Evolutionary conservation across 2,797 vertebrate genomes (phyloP), one percentile per base, ranked within the genome.

Genomic region (Neoniphon sammara): DNA sequence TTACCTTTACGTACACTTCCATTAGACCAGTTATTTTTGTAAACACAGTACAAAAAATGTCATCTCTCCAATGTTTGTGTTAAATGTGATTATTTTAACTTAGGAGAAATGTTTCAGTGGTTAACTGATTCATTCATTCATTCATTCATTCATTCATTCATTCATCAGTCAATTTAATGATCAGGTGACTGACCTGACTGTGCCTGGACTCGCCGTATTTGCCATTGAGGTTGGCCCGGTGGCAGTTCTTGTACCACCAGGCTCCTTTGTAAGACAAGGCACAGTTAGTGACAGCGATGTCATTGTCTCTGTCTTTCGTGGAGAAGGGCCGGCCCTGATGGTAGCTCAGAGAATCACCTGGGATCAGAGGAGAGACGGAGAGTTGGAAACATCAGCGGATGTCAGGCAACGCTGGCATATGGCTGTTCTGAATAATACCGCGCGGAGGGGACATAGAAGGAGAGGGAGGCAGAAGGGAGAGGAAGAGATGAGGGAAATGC

Each of bases 201-300:
- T 99, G 98, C 86, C 97, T 94, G 85, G 97, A 98, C 89, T 99
- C 98, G 21, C 97, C 98, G 0, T 98, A 99, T 91, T 99, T 98
- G 83, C 98, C 98, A 0, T 99, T 99, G 90, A 99, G 97, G 91
- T 99, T 99, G 82, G 97, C 98, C 65, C 98, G 94, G 87, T 99
- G 98, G 89, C 98, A 99, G 91, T 99, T 99, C 94, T 99, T 99
- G 39, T 98, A 99, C 98, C 98, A 99, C 98, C 98, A 99, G 5
- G 98, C 98, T 73, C 98, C 98, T 94, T 98, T 99, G 93, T 99
- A 99, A 5, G 98, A 99, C 93, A 96, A 93, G 84, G 98, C 98
- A 23, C 98, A 99, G 93, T 99, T 99, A 82, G 98, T 99, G 75
- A 99, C 97, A 3, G 98, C 98, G 0, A 98, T 96, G 3, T 99